A percentile compares a stretch with the other conserved stretches of the same genome.
Conservation (phyloP, 2,888 invertebrate genomes). For the Cetonia aurata region DNA sequence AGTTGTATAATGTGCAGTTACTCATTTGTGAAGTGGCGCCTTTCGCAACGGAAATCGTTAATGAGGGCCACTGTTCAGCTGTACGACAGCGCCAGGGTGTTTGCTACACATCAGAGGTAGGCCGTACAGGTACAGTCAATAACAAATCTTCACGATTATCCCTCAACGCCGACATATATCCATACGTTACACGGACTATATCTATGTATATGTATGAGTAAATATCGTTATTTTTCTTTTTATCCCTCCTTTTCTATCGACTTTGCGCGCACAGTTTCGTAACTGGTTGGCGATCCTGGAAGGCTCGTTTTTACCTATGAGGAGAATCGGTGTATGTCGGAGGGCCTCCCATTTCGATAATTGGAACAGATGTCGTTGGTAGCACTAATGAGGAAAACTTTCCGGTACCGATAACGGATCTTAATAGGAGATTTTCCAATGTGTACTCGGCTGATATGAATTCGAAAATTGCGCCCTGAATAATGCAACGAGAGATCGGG, state of each 20-base stretch:
- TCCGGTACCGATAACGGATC: constrained; percentile 30
- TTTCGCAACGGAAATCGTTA: constrained; percentile 41
- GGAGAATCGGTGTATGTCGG: no score
- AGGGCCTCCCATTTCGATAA: background rate
- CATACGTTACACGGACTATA: no score
- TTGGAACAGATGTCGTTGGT: constrained; percentile 37
- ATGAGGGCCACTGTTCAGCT: constrained; percentile 48
- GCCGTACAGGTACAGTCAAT: constrained; percentile 32
- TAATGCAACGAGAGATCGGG: constrained; percentile 21
- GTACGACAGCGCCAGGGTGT: constrained; percentile 46
- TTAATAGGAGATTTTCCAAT: constrained; percentile 35
- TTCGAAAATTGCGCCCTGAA: constrained; percentile 25
- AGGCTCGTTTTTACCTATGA: no score
- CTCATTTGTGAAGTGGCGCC: constrained; percentile 62
- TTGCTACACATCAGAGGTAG: constrained; percentile 31
- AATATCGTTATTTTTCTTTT: constrained; percentile 1
- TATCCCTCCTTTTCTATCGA: background rate
- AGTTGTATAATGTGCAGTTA: constrained; percentile 57
- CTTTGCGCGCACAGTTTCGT: no score
- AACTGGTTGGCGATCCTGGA: no score
- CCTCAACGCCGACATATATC: no score
- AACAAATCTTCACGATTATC: constrained; percentile 16
- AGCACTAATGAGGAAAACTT: constrained; percentile 38
- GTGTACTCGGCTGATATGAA: constrained; percentile 12
- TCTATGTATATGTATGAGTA: background rate